Percentiles rank a stretch among this genome's conserved stretches.
Conservation (phyloP, 2,888 invertebrate species). For the Zaprionus obscuricornis region DNA sequence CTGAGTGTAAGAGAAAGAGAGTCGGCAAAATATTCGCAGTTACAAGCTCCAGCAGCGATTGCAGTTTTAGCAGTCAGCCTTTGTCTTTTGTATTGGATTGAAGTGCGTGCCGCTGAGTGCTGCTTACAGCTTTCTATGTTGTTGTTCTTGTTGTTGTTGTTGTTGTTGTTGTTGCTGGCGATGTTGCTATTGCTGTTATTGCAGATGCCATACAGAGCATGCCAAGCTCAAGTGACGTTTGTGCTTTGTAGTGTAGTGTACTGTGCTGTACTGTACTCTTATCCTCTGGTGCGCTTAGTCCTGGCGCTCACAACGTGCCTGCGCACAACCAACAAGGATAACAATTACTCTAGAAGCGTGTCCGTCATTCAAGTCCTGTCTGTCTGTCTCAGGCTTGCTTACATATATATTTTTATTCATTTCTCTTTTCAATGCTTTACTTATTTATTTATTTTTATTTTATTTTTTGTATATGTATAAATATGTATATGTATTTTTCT, state of each 20-base stretch:
- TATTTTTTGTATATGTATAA: slow-evolving; percentile 31
- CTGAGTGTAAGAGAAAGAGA: neutral
- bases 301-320: slow-evolving; percentile 73
- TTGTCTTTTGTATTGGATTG: slow-evolving; percentile 24
- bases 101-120: slow-evolving; percentile 74
- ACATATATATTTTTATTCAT: no score
- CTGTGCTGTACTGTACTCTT: no score
- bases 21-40: neutral
- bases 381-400: no score
- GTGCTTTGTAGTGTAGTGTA: slow-evolving; percentile 53
- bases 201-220: slow-evolving; percentile 11
- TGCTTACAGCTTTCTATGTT: slow-evolving; percentile 66
- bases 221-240: slow-evolving; percentile 61
- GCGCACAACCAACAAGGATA: slow-evolving; percentile 76
- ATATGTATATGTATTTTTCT: no score
- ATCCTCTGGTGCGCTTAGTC: slow-evolving; percentile 35
- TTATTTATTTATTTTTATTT: slow-evolving; percentile 6
- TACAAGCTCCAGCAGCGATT: slow-evolving; percentile 45
- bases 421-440: neutral
- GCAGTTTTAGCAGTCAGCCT: slow-evolving; percentile 66
- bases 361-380: slow-evolving; percentile 39
- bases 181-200: slow-evolving; percentile 12
- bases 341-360: slow-evolving; percentile 72
- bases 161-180: slow-evolving; percentile 29
- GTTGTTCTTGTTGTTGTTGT: slow-evolving; percentile 38